Conservation (phyloP, 2,888 invertebrate species). For the Zele albiditarsus region DNA sequence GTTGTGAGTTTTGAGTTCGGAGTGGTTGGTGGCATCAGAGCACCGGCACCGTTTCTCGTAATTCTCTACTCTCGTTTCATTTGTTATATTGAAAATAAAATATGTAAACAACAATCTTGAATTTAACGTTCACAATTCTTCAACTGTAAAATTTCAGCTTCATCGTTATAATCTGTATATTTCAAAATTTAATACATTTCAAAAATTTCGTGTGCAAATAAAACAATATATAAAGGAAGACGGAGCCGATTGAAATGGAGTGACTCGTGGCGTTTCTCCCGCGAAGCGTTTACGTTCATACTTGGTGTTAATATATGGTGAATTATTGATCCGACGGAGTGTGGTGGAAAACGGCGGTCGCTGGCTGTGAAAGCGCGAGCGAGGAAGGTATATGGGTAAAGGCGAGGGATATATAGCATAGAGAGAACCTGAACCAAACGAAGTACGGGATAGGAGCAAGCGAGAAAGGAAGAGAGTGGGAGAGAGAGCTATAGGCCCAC, state of each 20-base stretch:
- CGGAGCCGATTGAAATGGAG: conserved; percentile 26
- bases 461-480: conserved; percentile 32
- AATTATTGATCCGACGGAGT: conserved; percentile 67
- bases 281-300: conserved; percentile 37
- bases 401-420: conserved; percentile 28
- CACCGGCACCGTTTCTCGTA: too few relatives aligned
- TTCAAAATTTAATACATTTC: too few relatives aligned
- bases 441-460: conserved; percentile 26
- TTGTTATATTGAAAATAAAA: too few relatives aligned
- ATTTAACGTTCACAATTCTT: too few relatives aligned
- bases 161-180: too few relatives aligned
- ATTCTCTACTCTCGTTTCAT: too few relatives aligned
- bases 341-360: conserved; percentile 59
- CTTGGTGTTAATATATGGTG: conserved; percentile 62
- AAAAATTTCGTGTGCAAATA: not conserved
- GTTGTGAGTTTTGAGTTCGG: conserved; percentile 2
- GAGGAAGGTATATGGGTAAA: conserved; percentile 21
- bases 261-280: conserved; percentile 41
- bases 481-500: conserved; percentile 28
- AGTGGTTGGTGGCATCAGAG: too few relatives aligned
- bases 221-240: not conserved
- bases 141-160: too few relatives aligned
- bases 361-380: conserved; percentile 32
- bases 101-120: too few relatives aligned
- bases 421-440: conserved; percentile 9